phyloP scores from a whole-genome alignment of 2,113 vertebrate species.

The Tamias sibiricus region DNA sequence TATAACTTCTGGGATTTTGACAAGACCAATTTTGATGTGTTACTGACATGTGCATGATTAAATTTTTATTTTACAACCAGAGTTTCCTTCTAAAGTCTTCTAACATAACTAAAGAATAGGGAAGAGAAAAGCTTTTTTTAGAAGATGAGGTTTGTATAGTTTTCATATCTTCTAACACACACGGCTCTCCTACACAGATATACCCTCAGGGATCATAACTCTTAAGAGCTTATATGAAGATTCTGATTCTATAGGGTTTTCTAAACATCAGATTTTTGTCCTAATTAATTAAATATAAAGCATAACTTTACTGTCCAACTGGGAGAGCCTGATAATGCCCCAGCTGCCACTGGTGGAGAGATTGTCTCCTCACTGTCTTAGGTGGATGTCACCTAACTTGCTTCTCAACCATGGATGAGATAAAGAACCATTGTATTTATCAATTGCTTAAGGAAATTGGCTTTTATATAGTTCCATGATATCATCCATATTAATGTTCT shows the following conservation, averaged over 20 bases:
- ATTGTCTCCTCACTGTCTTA: neutral
- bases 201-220: neutral
- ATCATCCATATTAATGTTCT: neutral
- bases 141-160: neutral
- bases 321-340: neutral
- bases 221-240: neutral
- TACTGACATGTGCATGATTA: neutral
- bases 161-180: neutral
- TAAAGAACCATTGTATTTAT: neutral
- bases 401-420: neutral
- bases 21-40: neutral
- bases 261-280: neutral
- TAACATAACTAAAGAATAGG: neutral
- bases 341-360: neutral
- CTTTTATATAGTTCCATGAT: neutral
- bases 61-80: neutral
- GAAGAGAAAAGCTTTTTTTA: neutral
- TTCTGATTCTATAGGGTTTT: neutral
- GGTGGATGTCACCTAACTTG: neutral
- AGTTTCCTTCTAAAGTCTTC: neutral
- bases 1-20: neutral
- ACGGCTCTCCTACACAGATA: neutral
- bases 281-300: neutral
- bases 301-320: neutral
- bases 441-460: neutral